phyloP scores from a whole-genome alignment of 2,888 invertebrate species.

The Drosophila demipolita region DNA sequence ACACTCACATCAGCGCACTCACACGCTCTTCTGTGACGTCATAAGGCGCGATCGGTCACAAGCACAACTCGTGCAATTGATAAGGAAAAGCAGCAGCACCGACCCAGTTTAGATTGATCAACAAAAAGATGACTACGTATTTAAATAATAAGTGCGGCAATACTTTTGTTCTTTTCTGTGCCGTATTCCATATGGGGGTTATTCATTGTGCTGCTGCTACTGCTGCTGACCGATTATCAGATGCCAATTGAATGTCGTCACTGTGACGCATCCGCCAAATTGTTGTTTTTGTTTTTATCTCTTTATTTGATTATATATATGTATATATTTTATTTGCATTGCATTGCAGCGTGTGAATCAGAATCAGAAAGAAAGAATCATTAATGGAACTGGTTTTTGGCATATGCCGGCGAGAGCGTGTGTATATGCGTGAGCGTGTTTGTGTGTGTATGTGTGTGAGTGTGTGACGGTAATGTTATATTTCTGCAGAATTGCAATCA shows the following conservation, averaged over 20 bases:
- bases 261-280: conserved; percentile 51
- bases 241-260: conserved; percentile 41
- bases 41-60: conserved; percentile 51
- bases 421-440: conserved; percentile 17
- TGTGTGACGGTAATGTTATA: conserved; percentile 26
- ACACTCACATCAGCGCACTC: conserved; percentile 7
- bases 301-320: neutral
- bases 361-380: conserved; percentile 53
- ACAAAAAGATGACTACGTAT: conserved; percentile 8
- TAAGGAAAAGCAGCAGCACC: conserved; percentile 31
- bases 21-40: conserved; percentile 51
- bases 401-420: neutral
- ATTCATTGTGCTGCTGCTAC: conserved; percentile 6
- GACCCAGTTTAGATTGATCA: conserved; percentile 37
- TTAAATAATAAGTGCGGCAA: neutral
- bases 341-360: conserved; percentile 54
- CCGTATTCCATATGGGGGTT: neutral
- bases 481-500: conserved; percentile 23
- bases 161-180: neutral
- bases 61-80: conserved; percentile 57
- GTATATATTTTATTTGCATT: conserved; percentile 12
- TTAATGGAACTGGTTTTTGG: conserved; percentile 47
- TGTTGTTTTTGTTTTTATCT: conserved; percentile 12
- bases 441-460: conserved; percentile 8
- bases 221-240: conserved; percentile 6